phyloP scores from a whole-genome alignment of 2,797 vertebrate genomes.

The Malurus leucopterus region DNA sequence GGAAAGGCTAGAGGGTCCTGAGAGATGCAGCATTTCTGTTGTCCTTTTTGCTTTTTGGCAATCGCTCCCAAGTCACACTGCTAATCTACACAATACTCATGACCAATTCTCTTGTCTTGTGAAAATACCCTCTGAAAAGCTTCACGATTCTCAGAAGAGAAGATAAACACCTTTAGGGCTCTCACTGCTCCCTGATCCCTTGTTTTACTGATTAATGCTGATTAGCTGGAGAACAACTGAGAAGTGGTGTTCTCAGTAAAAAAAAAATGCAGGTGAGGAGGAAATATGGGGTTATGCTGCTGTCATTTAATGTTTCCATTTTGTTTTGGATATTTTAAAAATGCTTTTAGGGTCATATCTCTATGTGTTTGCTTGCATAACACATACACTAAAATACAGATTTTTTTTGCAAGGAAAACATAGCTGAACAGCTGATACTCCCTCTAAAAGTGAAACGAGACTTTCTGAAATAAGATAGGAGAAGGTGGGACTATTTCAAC shows the following conservation, averaged over 20 bases:
- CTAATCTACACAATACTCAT: neutral
- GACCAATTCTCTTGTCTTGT: neutral
- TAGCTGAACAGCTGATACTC: neutral
- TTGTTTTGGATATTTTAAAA: neutral
- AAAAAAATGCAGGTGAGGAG: neutral
- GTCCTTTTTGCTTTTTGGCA: neutral
- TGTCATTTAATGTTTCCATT: neutral
- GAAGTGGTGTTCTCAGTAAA: neutral
- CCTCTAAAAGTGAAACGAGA: neutral
- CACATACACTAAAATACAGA: neutral
- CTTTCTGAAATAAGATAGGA: neutral
- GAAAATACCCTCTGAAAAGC: neutral
- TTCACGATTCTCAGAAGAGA: neutral
- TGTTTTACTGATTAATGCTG: neutral
- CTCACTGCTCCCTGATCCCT: neutral
- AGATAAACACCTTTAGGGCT: neutral
- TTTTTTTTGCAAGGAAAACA: neutral
- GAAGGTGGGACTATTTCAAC: neutral
- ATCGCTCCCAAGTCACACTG: neutral
- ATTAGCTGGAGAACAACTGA: neutral
- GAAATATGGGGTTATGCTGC: neutral
- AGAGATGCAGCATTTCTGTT: neutral
- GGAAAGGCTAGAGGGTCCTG: neutral
- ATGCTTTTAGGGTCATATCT: neutral
- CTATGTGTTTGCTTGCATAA: neutral